Evolutionary conservation across 2,113 vertebrate species (phyloP).

Genomic region (Oxyruncus cristatus): DNA sequence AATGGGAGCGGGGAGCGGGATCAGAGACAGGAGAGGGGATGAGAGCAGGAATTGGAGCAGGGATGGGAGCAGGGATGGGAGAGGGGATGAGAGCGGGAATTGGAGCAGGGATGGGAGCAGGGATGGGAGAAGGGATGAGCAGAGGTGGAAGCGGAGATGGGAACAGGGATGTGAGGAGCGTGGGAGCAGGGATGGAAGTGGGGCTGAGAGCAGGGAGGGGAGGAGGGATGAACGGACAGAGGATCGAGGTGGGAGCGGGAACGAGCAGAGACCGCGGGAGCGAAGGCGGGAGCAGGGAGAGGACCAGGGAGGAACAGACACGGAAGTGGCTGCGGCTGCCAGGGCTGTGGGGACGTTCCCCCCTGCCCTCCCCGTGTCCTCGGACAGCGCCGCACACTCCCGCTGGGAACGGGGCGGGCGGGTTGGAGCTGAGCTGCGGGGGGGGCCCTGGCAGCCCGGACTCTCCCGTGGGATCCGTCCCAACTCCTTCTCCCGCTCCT

Average conservation of each 20-base stretch:
- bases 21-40: too few species aligned
- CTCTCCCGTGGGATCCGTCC: neutral
- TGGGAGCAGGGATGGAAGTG: neutral
- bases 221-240: neutral
- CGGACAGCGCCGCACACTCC: accelerated
- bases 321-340: neutral
- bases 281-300: neutral
- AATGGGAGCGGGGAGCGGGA: too few species aligned
- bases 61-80: neutral
- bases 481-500: neutral
- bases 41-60: too few species aligned
- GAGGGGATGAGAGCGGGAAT: neutral
- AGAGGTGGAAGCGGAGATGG: neutral
- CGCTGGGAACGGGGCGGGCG: neutral
- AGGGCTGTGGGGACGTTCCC: neutral
- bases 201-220: neutral
- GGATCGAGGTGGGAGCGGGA: neutral
- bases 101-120: neutral
- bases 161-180: neutral
- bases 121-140: too few species aligned
- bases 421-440: neutral
- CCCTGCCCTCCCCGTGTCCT: neutral
- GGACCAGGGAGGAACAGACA: neutral
- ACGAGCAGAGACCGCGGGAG: neutral
- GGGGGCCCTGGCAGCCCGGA: accelerated